Percentiles rank a stretch among this genome's conserved stretches.
These are phyloP conservation scores for Petrocephalus schoutedeni DNA, from an alignment of 2,797 vertebrate genomes.

Conservation along the genomic window DNA sequence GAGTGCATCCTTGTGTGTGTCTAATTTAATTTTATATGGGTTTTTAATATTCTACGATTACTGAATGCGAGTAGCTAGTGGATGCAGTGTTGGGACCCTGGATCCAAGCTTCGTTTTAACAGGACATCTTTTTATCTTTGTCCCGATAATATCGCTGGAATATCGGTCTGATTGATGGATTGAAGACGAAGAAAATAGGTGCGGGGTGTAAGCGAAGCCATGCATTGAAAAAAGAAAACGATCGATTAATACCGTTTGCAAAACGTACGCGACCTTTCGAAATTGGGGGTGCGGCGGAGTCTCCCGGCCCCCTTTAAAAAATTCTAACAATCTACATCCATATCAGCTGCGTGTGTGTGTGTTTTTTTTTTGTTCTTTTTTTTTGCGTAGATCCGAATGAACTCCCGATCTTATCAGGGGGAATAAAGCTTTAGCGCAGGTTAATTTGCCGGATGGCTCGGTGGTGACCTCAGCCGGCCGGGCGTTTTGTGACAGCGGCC, in stretches of 20 bases:
- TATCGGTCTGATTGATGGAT: constrained; percentile 4
- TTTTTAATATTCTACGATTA: neutral
- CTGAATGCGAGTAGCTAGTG: neutral
- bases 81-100: neutral
- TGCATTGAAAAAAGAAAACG: neutral
- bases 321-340: neutral
- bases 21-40: neutral
- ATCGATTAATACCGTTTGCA: neutral
- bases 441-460: constrained; percentile 27
- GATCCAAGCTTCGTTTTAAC: neutral
- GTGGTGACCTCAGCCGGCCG: constrained; percentile 24
- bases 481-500: constrained; percentile 20
- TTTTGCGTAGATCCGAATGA: neutral
- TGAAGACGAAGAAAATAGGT: neutral
- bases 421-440: neutral
- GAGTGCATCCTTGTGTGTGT: neutral
- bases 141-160: neutral
- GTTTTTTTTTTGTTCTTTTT: neutral
- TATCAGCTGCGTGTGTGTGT: neutral
- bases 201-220: neutral
- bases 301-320: neutral
- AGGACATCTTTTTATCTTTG: neutral
- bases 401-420: neutral
- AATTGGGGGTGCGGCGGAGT: neutral
- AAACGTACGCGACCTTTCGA: neutral